Evolutionary conservation across 2,113 vertebrate genomes (phyloP).

Genomic region (Xenopus laevis): DNA sequence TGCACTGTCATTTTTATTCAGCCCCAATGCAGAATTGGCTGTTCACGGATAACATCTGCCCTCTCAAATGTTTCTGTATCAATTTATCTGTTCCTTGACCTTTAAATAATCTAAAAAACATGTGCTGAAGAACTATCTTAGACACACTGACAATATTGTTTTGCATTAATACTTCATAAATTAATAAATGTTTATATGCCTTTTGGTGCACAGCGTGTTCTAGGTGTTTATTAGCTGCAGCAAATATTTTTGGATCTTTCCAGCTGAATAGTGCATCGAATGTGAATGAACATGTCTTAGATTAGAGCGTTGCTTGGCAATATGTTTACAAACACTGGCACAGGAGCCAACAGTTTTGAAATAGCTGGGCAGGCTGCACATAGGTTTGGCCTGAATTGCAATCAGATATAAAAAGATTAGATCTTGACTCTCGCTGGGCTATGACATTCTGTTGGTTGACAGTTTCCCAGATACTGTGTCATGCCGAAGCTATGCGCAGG

Average conservation of each 20-base stretch:
- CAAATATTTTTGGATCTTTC: constrained; percentile 17
- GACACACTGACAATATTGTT: constrained; percentile 4
- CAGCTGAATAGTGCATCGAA: constrained; percentile 22
- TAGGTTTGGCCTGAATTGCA: constrained; percentile 32
- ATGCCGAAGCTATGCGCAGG: constrained; percentile 38
- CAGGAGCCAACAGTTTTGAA: constrained; percentile 39
- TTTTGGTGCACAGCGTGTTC: not conserved
- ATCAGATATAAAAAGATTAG: constrained; percentile 45
- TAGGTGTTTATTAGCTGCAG: constrained; percentile 3
- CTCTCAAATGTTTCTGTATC: not conserved
- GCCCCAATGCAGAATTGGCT: not conserved
- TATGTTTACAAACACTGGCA: constrained; percentile 41
- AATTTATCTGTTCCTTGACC: constrained; percentile 8
- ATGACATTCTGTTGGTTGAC: constrained; percentile 33
- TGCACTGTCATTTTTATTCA: not conserved
- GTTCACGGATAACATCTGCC: not conserved
- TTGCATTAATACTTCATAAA: constrained; percentile 8
- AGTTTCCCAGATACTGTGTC: constrained; percentile 33
- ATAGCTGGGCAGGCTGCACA: constrained; percentile 35
- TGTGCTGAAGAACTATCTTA: not conserved
- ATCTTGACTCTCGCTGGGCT: constrained; percentile 34
- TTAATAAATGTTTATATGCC: not conserved
- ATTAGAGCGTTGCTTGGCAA: constrained; percentile 40
- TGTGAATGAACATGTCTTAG: constrained; percentile 31
- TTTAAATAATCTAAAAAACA: constrained; percentile 6